These are phyloP conservation scores for Sminthurides aquaticus DNA, from an alignment of 2,888 invertebrate species.

Conservation along the genomic window DNA sequence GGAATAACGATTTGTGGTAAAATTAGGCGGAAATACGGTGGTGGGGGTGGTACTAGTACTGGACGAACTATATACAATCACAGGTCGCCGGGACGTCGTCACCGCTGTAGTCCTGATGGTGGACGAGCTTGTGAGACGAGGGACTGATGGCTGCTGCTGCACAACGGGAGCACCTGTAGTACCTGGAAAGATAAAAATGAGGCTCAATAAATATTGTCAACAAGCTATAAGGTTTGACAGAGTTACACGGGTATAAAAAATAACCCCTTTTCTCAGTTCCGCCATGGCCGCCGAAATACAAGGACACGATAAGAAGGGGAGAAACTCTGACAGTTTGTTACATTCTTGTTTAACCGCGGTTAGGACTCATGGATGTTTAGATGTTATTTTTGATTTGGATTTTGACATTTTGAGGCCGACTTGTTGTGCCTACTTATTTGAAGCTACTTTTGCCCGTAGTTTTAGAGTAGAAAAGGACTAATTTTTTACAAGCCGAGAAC, in stretches of 20 bases:
- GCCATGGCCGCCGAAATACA: no score
- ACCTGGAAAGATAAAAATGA: constrained; percentile 26
- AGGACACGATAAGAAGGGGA: no score
- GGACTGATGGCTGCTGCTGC: constrained; percentile 49
- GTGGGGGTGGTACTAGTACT: constrained; percentile 48
- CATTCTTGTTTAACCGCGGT: no score
- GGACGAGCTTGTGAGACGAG: constrained; percentile 51
- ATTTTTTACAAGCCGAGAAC: not conserved
- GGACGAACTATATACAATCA: constrained; percentile 38
- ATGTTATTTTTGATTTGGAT: no score
- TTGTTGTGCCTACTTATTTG: no score
- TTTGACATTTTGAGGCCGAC: no score
- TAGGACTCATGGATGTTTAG: no score
- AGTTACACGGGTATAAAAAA: no score
- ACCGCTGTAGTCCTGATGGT: constrained; percentile 46
- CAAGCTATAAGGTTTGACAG: not conserved
- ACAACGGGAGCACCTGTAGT: constrained; percentile 54
- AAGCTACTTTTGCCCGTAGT: not conserved
- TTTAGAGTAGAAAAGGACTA: constrained; percentile 5
- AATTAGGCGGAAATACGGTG: constrained; percentile 47
- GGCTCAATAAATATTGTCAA: not conserved
- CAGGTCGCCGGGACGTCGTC: constrained; percentile 31
- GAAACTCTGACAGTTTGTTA: no score
- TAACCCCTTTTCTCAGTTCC: no score
- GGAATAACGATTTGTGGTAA: constrained; percentile 45